Conservation (phyloP, 2,797 vertebrate species). For the Nasua narica region DNA sequence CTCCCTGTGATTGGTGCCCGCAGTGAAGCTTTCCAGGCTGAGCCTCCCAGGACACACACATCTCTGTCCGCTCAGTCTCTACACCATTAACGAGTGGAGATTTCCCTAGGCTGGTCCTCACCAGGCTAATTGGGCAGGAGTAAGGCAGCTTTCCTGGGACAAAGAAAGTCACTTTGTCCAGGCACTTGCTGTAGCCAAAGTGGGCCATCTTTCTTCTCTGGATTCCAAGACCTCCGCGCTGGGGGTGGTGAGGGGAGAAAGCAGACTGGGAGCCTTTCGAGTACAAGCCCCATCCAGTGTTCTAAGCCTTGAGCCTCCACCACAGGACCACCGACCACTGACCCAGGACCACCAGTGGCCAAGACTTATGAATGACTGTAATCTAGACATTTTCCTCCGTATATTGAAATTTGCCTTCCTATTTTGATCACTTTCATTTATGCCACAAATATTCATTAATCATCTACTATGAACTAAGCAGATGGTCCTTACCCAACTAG, state of each 20-base stretch:
- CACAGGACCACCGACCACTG: neutral
- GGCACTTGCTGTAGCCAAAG: neutral
- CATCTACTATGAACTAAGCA: neutral
- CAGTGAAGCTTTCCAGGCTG: slow-evolving; percentile 40
- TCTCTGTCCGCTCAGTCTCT: slow-evolving; percentile 55
- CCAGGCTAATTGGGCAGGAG: slow-evolving; percentile 39
- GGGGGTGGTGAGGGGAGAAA: neutral
- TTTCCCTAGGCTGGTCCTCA: slow-evolving; percentile 35
- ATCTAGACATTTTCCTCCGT: neutral
- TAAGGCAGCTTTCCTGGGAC: slow-evolving; percentile 3
- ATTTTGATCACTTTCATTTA: neutral
- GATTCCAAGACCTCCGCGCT: neutral
- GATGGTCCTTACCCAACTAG: neutral
- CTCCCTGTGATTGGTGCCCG: neutral
- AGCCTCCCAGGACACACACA: slow-evolving; percentile 58
- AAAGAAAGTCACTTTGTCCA: slow-evolving; percentile 6
- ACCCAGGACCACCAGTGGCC: neutral
- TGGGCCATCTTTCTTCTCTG: neutral
- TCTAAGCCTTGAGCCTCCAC: neutral
- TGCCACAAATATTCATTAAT: neutral
- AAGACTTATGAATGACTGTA: neutral
- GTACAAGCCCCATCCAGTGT: neutral
- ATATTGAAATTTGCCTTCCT: neutral
- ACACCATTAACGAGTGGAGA: slow-evolving; percentile 50
- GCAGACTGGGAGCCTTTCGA: neutral